phyloP scores from a whole-genome alignment of 2,888 invertebrate species.

The Oscheius sp. region DNA sequence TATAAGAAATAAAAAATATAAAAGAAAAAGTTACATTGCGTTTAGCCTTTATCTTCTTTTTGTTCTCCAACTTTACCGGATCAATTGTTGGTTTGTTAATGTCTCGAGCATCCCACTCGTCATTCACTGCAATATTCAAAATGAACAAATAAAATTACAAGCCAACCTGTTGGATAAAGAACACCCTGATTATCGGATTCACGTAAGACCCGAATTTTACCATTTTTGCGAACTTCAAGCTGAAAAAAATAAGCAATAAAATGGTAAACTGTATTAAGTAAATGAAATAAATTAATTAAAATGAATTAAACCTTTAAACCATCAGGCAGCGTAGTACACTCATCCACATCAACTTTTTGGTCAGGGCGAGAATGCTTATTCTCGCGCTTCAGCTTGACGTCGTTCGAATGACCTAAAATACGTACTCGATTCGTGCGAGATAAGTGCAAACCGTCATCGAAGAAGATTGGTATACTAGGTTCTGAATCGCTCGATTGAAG shows the following conservation, averaged over 20 bases:
- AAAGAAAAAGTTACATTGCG: not conserved
- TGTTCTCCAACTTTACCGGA: conserved; percentile 18
- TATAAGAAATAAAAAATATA: not conserved
- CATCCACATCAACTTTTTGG: conserved; percentile 48
- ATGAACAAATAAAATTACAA: not conserved
- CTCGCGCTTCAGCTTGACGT: conserved; percentile 40
- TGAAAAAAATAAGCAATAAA: conserved; percentile 17
- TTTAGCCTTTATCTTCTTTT: conserved; percentile 28
- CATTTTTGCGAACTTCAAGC: conserved; percentile 54
- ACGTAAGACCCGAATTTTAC: conserved; percentile 52
- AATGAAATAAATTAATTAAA: not conserved
- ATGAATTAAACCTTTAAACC: conserved; percentile 54
- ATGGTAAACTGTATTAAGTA: not conserved
- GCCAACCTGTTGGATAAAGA: conserved; percentile 53
- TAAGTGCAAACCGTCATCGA: conserved; percentile 51
- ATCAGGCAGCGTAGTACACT: conserved; percentile 67
- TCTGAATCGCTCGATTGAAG: conserved; percentile 43
- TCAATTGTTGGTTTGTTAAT: conserved; percentile 32
- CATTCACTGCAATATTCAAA: conserved; percentile 21
- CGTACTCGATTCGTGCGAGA: not conserved
- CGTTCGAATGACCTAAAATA: conserved; percentile 44
- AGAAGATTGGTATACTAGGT: conserved; percentile 61
- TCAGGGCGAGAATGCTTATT: conserved; percentile 31
- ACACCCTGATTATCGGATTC: conserved; percentile 47
- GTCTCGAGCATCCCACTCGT: conserved; percentile 38